Evolutionary conservation across 2,797 vertebrate genomes (phyloP).

Genomic region (Hydrocynus forskahlii): DNA sequence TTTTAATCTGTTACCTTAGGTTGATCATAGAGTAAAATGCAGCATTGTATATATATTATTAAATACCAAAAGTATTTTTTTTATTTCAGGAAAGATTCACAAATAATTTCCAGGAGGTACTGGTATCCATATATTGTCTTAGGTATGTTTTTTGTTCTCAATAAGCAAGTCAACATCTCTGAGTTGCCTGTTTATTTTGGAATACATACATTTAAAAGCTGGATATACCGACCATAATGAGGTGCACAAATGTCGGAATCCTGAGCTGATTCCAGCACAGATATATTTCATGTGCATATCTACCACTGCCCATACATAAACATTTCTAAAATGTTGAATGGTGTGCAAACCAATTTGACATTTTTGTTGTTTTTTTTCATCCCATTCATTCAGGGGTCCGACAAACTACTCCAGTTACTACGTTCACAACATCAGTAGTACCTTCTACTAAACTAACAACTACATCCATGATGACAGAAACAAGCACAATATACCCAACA

Average conservation of each 20-base stretch:
- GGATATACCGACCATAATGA: too few species aligned
- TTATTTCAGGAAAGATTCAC: slow-evolving; percentile 36
- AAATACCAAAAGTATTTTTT: neutral
- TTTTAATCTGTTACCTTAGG: neutral
- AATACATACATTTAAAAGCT: too few species aligned
- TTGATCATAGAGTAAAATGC: neutral
- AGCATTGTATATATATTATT: neutral
- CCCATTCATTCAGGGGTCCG: slow-evolving; percentile 9
- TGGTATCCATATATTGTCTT: slow-evolving; percentile 46
- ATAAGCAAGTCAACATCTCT: neutral
- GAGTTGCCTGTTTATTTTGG: too few species aligned
- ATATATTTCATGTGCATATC: too few species aligned
- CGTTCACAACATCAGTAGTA: slow-evolving; percentile 5
- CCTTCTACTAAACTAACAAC: neutral
- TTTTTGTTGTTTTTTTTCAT: neutral
- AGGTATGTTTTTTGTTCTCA: slow-evolving; percentile 16
- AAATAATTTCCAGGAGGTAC: slow-evolving; percentile 43
- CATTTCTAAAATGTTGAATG: too few species aligned
- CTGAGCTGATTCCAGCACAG: too few species aligned
- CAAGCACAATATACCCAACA: neutral
- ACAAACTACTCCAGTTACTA: slow-evolving; percentile 18
- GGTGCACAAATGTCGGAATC: neutral
- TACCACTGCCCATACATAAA: too few species aligned
- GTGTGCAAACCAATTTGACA: too few species aligned
- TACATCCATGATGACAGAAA: neutral